Evolutionary conservation across 2,797 vertebrate genomes (phyloP).

Genomic region (Anguilla obscura): DNA sequence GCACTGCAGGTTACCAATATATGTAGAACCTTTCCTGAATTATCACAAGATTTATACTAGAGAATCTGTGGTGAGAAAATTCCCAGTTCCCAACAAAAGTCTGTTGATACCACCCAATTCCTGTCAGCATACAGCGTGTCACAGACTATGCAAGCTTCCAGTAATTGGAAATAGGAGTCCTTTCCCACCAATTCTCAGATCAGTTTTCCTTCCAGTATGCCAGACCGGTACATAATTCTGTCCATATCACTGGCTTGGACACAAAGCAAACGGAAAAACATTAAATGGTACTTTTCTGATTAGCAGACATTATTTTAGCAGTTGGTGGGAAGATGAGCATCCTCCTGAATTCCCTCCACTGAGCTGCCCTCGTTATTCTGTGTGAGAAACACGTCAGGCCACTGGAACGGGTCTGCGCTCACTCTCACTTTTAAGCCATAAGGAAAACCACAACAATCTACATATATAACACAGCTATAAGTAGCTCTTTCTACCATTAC

Average conservation of each 20-base stretch:
- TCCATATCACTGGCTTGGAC: neutral
- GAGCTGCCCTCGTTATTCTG: neutral
- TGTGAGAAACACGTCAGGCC: neutral
- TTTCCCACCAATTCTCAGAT: constrained; percentile 13
- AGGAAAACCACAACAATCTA: neutral
- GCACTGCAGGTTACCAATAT: neutral
- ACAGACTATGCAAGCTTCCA: neutral
- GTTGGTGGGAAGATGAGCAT: neutral
- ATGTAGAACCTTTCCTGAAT: neutral
- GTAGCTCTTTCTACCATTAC: neutral
- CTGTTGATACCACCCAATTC: neutral
- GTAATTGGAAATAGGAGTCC: neutral
- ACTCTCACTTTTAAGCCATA: neutral
- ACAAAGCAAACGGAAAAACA: neutral
- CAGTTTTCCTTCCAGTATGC: constrained; percentile 3
- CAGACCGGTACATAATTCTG: neutral
- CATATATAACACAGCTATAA: neutral
- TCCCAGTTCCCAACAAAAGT: neutral
- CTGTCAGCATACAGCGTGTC: constrained; percentile 3
- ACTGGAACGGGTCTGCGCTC: neutral
- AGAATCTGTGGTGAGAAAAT: neutral
- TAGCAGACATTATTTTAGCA: neutral
- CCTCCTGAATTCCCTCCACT: neutral
- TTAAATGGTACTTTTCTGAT: neutral
- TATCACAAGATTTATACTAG: neutral